These are phyloP conservation scores for Phalacrocorax pelagicus DNA, from an alignment of 2,113 vertebrate genomes.

Conservation along the genomic window DNA sequence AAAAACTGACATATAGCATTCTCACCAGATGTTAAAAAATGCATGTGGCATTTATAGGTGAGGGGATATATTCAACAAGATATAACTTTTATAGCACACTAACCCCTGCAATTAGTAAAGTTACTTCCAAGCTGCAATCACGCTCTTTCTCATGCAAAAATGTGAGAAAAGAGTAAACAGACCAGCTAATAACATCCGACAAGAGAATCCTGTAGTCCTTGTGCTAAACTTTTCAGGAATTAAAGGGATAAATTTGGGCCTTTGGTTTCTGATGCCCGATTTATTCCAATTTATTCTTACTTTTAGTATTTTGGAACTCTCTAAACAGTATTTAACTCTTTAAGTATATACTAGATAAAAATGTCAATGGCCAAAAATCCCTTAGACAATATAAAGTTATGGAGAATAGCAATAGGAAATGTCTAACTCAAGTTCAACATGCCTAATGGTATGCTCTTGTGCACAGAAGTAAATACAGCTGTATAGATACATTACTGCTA, in stretches of 20 bases:
- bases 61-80: background rate
- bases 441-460: background rate
- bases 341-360: background rate
- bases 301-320: background rate
- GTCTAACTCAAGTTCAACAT: background rate
- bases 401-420: background rate
- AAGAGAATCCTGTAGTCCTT: background rate
- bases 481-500: constrained; percentile 20
- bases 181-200: background rate
- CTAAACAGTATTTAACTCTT: background rate
- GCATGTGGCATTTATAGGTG: background rate
- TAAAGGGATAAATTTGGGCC: background rate
- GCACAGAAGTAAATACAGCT: constrained; percentile 34
- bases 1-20: background rate
- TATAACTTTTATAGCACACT: background rate
- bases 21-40: background rate
- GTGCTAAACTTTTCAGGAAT: background rate
- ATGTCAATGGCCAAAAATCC: background rate
- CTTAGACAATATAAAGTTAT: background rate
- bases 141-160: background rate
- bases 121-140: background rate
- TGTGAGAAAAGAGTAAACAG: background rate
- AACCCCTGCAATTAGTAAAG: background rate
- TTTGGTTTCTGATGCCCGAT: background rate
- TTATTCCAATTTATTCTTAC: background rate